A percentile compares a stretch with the other conserved stretches of the same genome.
phyloP scores from a whole-genome alignment of 2,797 vertebrate genomes.

The Sorex maritimensis region DNA sequence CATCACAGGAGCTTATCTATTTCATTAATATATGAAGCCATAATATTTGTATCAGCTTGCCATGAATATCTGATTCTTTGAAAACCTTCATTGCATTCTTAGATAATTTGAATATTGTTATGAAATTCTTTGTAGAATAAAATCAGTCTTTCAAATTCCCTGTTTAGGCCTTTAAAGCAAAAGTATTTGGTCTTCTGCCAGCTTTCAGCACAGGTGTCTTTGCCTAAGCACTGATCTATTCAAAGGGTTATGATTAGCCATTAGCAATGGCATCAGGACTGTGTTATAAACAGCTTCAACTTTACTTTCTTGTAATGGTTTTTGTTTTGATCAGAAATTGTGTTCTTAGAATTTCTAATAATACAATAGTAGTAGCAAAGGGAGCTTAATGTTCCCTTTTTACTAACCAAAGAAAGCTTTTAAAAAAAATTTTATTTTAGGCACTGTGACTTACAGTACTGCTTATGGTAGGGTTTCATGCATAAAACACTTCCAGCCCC shows the following conservation, averaged over 20 bases:
- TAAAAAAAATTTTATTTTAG: no score
- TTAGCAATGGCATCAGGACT: neutral
- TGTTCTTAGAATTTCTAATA: conserved; percentile 47
- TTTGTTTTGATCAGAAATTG: conserved; percentile 58
- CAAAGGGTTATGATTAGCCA: neutral
- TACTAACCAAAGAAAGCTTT: neutral
- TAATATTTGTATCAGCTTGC: neutral
- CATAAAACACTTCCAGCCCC: no score
- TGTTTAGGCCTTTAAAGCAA: conserved; percentile 31
- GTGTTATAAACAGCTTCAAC: neutral
- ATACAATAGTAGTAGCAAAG: neutral
- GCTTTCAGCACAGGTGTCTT: neutral
- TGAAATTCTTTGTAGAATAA: neutral
- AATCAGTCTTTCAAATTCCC: neutral
- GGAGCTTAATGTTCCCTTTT: neutral
- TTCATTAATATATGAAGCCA: conserved; percentile 46
- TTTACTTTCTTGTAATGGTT: conserved; percentile 11
- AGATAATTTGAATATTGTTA: conserved; percentile 62
- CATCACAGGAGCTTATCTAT: conserved; percentile 36
- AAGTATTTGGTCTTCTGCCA: conserved; percentile 42
- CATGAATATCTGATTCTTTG: conserved; percentile 49
- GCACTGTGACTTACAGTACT: no score
- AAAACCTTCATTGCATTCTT: conserved; percentile 52
- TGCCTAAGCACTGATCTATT: neutral
- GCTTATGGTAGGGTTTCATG: no score